These are phyloP conservation scores for Notodonta dromedarius DNA, from an alignment of 2,888 invertebrate species.

Conservation along the genomic window DNA sequence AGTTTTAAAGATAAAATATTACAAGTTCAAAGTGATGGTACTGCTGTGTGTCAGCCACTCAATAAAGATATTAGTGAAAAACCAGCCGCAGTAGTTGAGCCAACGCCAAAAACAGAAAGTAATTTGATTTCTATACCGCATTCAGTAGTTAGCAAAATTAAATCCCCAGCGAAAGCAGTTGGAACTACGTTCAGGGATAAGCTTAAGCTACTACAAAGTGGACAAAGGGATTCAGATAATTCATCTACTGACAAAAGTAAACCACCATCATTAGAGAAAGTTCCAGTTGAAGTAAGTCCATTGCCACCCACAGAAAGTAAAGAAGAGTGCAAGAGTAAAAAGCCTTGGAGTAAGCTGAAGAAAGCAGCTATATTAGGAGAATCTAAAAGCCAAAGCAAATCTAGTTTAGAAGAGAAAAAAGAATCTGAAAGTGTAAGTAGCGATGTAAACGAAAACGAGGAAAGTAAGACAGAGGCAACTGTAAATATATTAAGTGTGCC, in stretches of 20 bases:
- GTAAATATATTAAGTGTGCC: conserved; percentile 67
- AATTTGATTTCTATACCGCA: conserved; percentile 79
- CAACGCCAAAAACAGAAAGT: conserved; percentile 75
- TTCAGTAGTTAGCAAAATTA: conserved; percentile 81
- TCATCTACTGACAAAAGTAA: conserved; percentile 59
- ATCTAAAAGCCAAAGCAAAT: conserved; percentile 70
- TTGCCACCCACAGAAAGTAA: conserved; percentile 57
- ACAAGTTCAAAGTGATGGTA: conserved; percentile 82
- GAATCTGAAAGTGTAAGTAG: conserved; percentile 46
- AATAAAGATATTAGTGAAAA: conserved; percentile 72
- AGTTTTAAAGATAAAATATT: conserved; percentile 86
- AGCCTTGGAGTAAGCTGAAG: conserved; percentile 91
- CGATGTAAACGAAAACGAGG: conserved; percentile 53
- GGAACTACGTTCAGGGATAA: conserved; percentile 80
- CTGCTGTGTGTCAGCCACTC: conserved; percentile 74
- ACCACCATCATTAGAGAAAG: conserved; percentile 54
- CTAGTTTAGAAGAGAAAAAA: conserved; percentile 66
- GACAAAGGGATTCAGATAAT: conserved; percentile 62
- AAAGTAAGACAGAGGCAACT: conserved; percentile 50
- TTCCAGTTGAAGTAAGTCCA: conserved; percentile 61
- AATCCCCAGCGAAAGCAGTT: conserved; percentile 78
- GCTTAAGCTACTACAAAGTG: conserved; percentile 75
- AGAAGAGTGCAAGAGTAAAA: conserved; percentile 78
- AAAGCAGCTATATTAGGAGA: conserved; percentile 87
- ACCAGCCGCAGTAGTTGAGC: conserved; percentile 74